Base-by-base conservation (phyloP, 1,140 invertebrate genomes). In the Maniola jurtina region DNA sequence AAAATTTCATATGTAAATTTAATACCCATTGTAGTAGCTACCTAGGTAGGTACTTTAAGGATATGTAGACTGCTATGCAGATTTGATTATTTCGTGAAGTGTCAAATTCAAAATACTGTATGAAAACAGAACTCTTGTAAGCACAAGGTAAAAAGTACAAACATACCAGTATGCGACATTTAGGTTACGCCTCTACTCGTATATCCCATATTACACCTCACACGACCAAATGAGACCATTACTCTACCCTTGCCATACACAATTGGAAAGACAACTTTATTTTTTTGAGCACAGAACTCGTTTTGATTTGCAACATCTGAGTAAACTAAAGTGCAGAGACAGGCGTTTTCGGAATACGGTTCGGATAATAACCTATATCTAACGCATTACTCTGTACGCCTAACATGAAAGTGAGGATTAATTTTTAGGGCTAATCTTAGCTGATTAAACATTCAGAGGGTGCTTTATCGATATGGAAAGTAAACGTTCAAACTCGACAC, bases 181-280 rank as follows among this genome's bases (percentile, higher is more conserved):
- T 80, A 71, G 71, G 65, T 70, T 68, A 79, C 74, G 78, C 75
- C 70, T 81, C 64, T 72, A 73, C 67, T 68, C 72, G 71, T 78
- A 76, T 83, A 76, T 79, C 72, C 75, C 68, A 73, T 75, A 74
- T 79, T 77, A 84, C 80, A 84, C 83, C 77, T 82, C 81, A 58
- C 74, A 75, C 74, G 79, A 75, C 76, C 73, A 84, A 81, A 87
- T 83, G 79, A 85, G 77, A 77, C 75, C 76, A 82, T 86, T 83
- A 83, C 73, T 68, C 77, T 73, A 73, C 76, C 77, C 77, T 80
- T 64, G 16, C 58, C 16, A 58, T n/a, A n/a, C 45, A 57, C 50
- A 15, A 57, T 55, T 36, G 71, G 64, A 83, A 81, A 73, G 59
- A 63, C 56, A 65, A 79, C 77, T 72, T 70, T 79, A 77, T 65